Evolutionary conservation across 2,797 vertebrate genomes (phyloP).

Genomic region (Pantherophis alleghaniensis): DNA sequence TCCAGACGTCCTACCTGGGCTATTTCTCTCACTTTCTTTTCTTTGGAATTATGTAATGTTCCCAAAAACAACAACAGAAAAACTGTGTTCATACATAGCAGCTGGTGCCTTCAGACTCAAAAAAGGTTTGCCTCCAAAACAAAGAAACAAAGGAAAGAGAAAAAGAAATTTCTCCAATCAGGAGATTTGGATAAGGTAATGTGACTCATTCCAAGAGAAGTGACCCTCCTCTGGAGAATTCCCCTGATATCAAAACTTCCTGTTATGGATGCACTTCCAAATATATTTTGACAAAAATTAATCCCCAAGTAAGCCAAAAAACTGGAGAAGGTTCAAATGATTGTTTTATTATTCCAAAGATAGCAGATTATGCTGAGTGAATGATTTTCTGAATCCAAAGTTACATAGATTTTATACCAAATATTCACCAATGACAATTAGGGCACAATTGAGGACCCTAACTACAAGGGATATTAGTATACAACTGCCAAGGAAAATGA

Average conservation of each 20-base stretch:
- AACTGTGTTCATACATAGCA: neutral
- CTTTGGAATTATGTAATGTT: neutral
- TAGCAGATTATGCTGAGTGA: neutral
- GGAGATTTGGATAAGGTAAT: neutral
- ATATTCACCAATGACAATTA: neutral
- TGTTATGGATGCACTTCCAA: neutral
- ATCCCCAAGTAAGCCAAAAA: neutral
- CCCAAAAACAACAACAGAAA: neutral
- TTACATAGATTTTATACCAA: neutral
- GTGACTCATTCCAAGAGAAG: neutral
- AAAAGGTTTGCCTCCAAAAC: neutral
- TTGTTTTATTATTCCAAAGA: neutral
- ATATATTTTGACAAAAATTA: neutral
- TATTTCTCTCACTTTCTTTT: neutral
- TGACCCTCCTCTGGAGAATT: neutral
- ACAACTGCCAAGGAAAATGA: neutral
- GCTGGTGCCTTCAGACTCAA: neutral
- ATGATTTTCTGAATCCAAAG: neutral
- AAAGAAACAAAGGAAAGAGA: neutral
- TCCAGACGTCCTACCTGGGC: neutral
- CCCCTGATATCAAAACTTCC: neutral
- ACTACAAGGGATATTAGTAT: neutral
- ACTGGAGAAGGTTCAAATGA: neutral
- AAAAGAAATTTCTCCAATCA: neutral
- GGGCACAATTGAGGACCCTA: neutral